A percentile compares a stretch with the other conserved stretches of the same genome.
These are phyloP conservation scores for Pediacus dermestoides DNA, from an alignment of 2,888 invertebrate species.

Conservation along the genomic window DNA sequence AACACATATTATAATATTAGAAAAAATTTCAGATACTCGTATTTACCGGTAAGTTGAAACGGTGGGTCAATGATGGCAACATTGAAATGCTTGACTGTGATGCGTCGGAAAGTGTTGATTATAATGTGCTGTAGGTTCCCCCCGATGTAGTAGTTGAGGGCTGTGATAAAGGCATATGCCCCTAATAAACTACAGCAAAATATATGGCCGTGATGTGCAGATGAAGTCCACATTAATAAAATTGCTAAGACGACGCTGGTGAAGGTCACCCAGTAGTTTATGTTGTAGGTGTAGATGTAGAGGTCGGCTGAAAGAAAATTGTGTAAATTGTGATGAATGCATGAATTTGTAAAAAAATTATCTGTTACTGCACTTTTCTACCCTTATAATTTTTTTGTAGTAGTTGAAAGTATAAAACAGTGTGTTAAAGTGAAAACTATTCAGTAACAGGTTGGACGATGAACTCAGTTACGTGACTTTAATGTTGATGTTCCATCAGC, in stretches of 20 bases:
- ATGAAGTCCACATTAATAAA: slow-evolving; percentile 45
- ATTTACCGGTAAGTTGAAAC: slow-evolving; percentile 58
- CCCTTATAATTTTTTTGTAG: too few relatives aligned
- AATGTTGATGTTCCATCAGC: too few relatives aligned
- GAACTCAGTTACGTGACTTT: too few relatives aligned
- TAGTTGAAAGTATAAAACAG: too few relatives aligned
- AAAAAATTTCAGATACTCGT: neutral
- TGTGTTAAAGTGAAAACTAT: too few relatives aligned
- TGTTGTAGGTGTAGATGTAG: slow-evolving; percentile 51
- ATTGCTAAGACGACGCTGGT: slow-evolving; percentile 42
- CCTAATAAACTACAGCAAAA: slow-evolving; percentile 63
- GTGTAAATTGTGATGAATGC: neutral
- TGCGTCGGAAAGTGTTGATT: slow-evolving; percentile 63
- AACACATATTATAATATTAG: slow-evolving; percentile 28
- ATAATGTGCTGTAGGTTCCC: slow-evolving; percentile 66
- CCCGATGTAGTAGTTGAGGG: slow-evolving; percentile 63
- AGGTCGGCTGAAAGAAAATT: slow-evolving; percentile 50
- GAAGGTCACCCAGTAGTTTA: slow-evolving; percentile 65
- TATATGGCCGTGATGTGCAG: slow-evolving; percentile 58
- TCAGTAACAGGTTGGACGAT: too few relatives aligned
- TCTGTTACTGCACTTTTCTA: slow-evolving; percentile 1
- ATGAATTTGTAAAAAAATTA: slow-evolving; percentile 6
- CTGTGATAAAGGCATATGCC: slow-evolving; percentile 59
- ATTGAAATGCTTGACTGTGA: slow-evolving; percentile 57
- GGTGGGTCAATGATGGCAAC: slow-evolving; percentile 59